Conservation (phyloP, 2,797 vertebrate genomes). For the Kryptopterus vitreolus region DNA sequence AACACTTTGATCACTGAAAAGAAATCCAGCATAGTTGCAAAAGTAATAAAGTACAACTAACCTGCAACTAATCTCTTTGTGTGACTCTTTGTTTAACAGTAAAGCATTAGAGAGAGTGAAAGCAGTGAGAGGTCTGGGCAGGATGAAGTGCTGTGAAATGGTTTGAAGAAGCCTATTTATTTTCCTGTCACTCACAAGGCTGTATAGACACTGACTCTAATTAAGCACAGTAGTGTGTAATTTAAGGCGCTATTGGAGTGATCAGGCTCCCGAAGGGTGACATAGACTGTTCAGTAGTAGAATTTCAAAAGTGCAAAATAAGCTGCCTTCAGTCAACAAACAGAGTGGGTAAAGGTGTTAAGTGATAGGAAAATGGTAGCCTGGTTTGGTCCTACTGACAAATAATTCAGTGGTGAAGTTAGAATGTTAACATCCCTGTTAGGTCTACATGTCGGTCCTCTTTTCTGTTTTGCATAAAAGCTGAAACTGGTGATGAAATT, state of each 20-base stretch:
- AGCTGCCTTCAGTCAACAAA: not conserved
- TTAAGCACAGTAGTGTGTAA: constrained; percentile 17
- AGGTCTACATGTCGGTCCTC: not conserved
- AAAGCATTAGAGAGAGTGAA: not conserved
- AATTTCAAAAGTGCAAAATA: not conserved
- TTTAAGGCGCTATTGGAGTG: not conserved
- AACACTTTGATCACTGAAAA: not conserved
- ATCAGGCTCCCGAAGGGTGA: not conserved
- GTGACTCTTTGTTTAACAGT: not conserved
- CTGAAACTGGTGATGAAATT: not conserved
- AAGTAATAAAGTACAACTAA: not conserved
- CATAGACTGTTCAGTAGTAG: not conserved
- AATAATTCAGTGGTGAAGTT: constrained; percentile 54
- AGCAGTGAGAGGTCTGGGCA: not conserved
- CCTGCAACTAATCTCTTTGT: not conserved
- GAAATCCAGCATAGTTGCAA: not conserved
- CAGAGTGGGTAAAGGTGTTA: not conserved
- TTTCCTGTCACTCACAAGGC: constrained; percentile 4
- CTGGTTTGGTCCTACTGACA: not conserved
- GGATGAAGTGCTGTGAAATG: constrained; percentile 21
- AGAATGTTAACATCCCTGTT: constrained; percentile 48
- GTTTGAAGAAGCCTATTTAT: constrained; percentile 6
- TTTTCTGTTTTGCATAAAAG: not conserved
- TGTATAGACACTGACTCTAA: constrained; percentile 15
- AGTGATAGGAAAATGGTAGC: not conserved